Evolutionary conservation across 2,797 vertebrate genomes (phyloP), one percentile per base, ranked within the genome.

Genomic region (Tenualosa ilisha): DNA sequence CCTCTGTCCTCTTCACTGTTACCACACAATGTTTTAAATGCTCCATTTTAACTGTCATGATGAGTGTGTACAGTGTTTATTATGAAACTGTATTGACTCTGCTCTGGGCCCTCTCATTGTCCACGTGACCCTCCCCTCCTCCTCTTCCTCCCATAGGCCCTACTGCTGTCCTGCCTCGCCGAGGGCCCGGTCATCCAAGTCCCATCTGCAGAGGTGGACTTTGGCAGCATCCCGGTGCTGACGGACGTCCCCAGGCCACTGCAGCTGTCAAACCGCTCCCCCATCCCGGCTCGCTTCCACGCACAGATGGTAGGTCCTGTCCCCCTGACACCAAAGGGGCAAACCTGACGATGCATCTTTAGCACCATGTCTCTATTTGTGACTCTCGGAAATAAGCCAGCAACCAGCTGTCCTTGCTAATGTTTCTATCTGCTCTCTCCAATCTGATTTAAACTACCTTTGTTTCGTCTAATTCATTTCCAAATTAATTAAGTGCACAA

Each of bases 221-320:
- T 98, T 26, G 97, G 97, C 84, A 90, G 0, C 54, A 94, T 98
- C 91, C 94, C 91, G 0, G 96, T 96, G 54, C 91, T 98, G 11
- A 94, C 86, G 7, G 95, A 97, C 81, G 56, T 89, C 17, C 87
- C 92, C 40, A 92, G 50, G 92, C 88, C 50, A 0, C 88, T 99
- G 82, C 85, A 43, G 8, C 94, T 99, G 22, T 93, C 91, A 24
- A 99, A 97, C 85, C 92, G 95, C 56, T 95, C 94, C 26, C 92
- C 95, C 0, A 93, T 96, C 84, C 93, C 96, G 0, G 95, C 94
- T 0, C 46, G 49, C 0, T 98, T 98, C 91, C 89, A 83, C 37
- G 90, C 94, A 81, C 46, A 40, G 83, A 95, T 96, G 94, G 97
- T 97, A 91, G 92, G 94, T 91, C 59, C 46, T 50, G 12, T 63